These are phyloP conservation scores for Troides helena DNA, from an alignment of 2,888 invertebrate genomes.

Conservation along the genomic window DNA sequence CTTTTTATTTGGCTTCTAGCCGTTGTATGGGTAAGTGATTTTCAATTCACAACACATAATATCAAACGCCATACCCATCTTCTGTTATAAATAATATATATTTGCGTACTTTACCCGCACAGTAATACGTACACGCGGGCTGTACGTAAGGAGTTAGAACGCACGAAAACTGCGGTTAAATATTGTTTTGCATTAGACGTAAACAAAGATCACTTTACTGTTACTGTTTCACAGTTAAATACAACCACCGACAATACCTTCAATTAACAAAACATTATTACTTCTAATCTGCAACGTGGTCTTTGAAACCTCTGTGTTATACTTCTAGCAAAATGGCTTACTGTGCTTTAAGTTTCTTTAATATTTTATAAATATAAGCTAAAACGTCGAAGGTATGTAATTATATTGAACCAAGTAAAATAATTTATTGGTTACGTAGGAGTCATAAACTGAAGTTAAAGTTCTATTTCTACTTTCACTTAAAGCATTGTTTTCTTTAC, in stretches of 20 bases:
- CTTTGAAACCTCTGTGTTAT: constrained; percentile 5
- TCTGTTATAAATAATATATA: constrained; percentile 18
- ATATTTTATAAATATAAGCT: not conserved
- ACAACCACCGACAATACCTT: constrained; percentile 1
- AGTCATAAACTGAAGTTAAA: not conserved
- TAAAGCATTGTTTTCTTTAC: not conserved
- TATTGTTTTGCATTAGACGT: constrained; percentile 28
- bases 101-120: constrained; percentile 5
- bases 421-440: not conserved
- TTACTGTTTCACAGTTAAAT: constrained; percentile 11
- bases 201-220: constrained; percentile 27
- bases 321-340: constrained; percentile 18
- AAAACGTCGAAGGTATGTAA: not conserved
- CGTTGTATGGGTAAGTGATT: constrained; percentile 78
- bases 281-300: constrained; percentile 6
- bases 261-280: not conserved
- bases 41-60: constrained; percentile 36
- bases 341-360: not conserved
- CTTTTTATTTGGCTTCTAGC: constrained; percentile 81
- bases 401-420: not conserved
- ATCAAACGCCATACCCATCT: constrained; percentile 14
- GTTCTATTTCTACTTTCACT: not conserved
- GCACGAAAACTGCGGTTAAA: constrained; percentile 23
- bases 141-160: constrained; percentile 20
- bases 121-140: constrained; percentile 14